Evolutionary conservation across 2,113 vertebrate genomes (phyloP), one percentile per base, ranked within the genome.

Genomic region (Noturus placidus): DNA sequence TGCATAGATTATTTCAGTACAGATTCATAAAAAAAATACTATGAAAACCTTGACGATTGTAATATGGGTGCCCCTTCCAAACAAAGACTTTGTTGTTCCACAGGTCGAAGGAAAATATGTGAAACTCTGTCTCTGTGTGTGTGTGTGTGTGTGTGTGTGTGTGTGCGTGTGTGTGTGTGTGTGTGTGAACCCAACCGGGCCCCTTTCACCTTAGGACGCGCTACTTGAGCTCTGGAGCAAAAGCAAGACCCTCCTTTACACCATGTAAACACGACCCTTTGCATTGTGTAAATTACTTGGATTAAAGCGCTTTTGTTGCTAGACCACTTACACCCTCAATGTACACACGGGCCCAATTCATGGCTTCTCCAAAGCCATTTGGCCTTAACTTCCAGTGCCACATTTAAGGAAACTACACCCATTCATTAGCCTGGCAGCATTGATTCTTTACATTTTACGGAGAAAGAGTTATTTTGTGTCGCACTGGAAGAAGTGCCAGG

Each of bases 231-330:
- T 86, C 85, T 86, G 85, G 83, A 88, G 88, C 69, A 88, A 72
- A 88, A 90, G 88, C 85, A 91, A 90, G 92, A 91, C 92, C 93
- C 93, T 93, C 81, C 90, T 93, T 91, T 92, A 93, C 90, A 91
- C 93, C 93, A 52, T 94, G 94, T 94, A 94, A 95, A 94, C 94
- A 94, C 88, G 93, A 92, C 93, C 90, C 91, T 92, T 84, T 90
- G 93, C 91, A 93, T 95, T 95, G 95, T 95, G 92, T 90, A 91
- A 92, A 93, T 93, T 90, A 92, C 93, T 88, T 94, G 95, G 93
- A 95, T 95, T 94, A 95, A 91, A 88, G 89, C 90, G 74, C 92
- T 89, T 93, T 95, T 95, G 94, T 92, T 89, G 81, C 86, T 82
- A 70, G 91, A 92, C 92, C 89, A 94, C 92, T 85, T 90, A 92